A percentile compares a stretch with the other conserved stretches of the same genome.
Evolutionary conservation across 2,113 vertebrate species (phyloP).

Genomic region (Clarias magur): DNA sequence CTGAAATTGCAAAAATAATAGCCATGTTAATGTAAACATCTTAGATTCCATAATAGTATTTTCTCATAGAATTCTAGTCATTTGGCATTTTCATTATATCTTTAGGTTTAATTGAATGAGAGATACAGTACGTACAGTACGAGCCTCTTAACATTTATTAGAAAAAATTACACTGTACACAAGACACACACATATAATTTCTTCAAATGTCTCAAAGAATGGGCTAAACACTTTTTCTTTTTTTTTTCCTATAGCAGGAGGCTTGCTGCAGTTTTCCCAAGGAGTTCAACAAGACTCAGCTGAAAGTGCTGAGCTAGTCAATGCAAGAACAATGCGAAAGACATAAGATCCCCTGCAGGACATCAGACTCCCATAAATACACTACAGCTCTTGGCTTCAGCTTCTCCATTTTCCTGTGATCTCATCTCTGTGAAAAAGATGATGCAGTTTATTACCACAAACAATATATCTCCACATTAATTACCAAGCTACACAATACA

Average conservation of each 20-base stretch:
- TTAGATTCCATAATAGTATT: not conserved
- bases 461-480: slow-evolving; percentile 11
- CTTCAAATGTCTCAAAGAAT: slow-evolving; percentile 31
- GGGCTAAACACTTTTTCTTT: not conserved
- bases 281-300: slow-evolving; percentile 25
- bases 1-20: slow-evolving; percentile 63
- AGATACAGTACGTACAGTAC: not conserved
- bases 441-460: slow-evolving; percentile 31
- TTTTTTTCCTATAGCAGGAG: slow-evolving; percentile 12
- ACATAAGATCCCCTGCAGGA: slow-evolving; percentile 34
- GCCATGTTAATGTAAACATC: not conserved
- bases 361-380: slow-evolving; percentile 32
- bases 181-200: not conserved
- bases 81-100: not conserved
- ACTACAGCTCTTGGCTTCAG: not conserved
- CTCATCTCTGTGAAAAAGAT: not conserved
- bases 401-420: not conserved
- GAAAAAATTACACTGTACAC: not conserved
- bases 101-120: not conserved
- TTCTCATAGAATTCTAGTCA: not conserved
- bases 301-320: slow-evolving; percentile 44
- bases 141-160: not conserved
- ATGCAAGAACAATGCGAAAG: not conserved
- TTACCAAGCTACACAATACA: slow-evolving; percentile 16
- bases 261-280: slow-evolving; percentile 37